Base-by-base conservation (phyloP, 2,113 vertebrate genomes). In the Phylloscopus trochilus region DNA sequence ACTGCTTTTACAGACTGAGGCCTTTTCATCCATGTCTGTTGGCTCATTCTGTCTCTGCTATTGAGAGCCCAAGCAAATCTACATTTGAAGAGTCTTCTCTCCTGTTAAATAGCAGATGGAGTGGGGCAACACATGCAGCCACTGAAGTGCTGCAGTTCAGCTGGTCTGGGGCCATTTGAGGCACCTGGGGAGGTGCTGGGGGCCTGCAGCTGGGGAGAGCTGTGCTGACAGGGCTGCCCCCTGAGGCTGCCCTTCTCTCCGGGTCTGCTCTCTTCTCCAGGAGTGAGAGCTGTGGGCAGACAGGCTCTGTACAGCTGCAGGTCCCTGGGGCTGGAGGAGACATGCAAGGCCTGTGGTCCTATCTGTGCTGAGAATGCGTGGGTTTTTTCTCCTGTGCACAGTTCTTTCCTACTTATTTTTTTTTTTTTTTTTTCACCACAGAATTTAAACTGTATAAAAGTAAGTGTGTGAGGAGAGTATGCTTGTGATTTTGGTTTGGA, bases 201-300 rank as follows among this genome's bases (percentile, higher is more conserved):
- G 35, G 11, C 2, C 7, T 23, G 30, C 26, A 82, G 43, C 51
- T 82, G 91, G 43, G 39, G 18, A 15, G 37, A 11, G 20, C 6
- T 53, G 37, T 37, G 37, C 14, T 51, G 2, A 26, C 1, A 27
- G 4, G 12, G n/a, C 10, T 58, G 8, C 31, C 11, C 13, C 19
- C 31, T 13, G 18, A 31, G 30, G 18, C 31, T 56, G 31, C 19
- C 19, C 31, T 8, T 19, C 19, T 13, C 31, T 8, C 31, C 6
- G 28, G 4, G 0, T n/a, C 11, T 63, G 53, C 1, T 4, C 20
- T 59, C 1, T 19, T 47, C 7, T 33, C 10, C 5, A 3, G 74
- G 33, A 46, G 24, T 7, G 10, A 21, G 47, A 35, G 23, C 2
- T 14, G 26, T 4, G 19, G 22, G 7, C 1, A 5, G 11, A 11